A percentile compares a stretch with the other conserved stretches of the same genome.
These are phyloP conservation scores for Drosophila putrida DNA, from an alignment of 2,888 invertebrate genomes.

Conservation along the genomic window DNA sequence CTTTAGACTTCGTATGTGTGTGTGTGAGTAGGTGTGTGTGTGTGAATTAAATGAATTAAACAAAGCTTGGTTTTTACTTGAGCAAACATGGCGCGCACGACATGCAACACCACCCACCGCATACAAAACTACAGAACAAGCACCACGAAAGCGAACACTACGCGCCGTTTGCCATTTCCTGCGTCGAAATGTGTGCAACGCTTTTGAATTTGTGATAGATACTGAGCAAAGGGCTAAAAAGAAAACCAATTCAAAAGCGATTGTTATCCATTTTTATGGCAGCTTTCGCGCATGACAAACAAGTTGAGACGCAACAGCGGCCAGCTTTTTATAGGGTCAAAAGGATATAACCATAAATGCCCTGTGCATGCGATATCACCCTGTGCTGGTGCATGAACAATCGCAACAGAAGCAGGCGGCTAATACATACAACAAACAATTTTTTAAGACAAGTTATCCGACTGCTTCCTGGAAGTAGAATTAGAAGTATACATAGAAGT, in stretches of 20 bases:
- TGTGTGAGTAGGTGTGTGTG: conserved; percentile 1
- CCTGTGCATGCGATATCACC: conserved; percentile 31
- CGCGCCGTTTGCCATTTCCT: conserved; percentile 60
- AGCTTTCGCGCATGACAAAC: conserved; percentile 65
- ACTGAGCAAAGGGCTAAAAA: conserved; percentile 47
- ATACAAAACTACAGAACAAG: conserved; percentile 22
- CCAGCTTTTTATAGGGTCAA: conserved; percentile 54
- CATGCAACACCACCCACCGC: conserved; percentile 56
- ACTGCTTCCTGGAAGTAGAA: conserved; percentile 20
- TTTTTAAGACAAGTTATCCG: conserved; percentile 10
- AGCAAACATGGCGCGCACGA: conserved; percentile 65
- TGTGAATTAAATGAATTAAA: conserved; percentile 59
- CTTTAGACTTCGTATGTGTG: conserved; percentile 23
- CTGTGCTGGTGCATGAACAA: conserved; percentile 41
- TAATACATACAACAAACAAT: background rate
- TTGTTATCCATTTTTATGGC: conserved; percentile 48
- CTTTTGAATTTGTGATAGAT: conserved; percentile 70
- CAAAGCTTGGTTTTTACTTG: conserved; percentile 68
- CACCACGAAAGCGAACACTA: conserved; percentile 41
- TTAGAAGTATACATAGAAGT: background rate
- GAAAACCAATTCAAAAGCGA: conserved; percentile 32
- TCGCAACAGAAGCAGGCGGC: conserved; percentile 50
- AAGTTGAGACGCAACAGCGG: conserved; percentile 44
- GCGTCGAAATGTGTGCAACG: conserved; percentile 64
- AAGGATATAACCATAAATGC: conserved; percentile 44